Base-by-base conservation (phyloP, 30 jellyfish, hydroid and myxozoan species). In the Aurelia sp. region DNA sequence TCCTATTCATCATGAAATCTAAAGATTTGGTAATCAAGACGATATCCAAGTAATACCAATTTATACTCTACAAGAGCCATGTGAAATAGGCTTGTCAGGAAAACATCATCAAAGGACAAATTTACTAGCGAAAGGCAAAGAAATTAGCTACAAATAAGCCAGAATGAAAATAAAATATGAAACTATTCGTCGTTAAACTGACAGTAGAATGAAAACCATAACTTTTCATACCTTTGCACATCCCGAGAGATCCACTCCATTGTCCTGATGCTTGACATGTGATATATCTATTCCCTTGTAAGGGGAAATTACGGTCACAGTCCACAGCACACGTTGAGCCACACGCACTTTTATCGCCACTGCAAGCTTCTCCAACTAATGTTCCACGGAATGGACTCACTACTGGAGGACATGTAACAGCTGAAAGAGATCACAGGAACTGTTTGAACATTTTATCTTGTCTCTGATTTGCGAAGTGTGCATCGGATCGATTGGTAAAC, bases 221-320 rank as follows among this genome's bases (percentile, higher is more conserved):
- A 17, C 6, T 3, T 57, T 6, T 41, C 64, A 19, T 57, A 89
- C 98, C 98, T 76, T 68, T 66, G 83, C 98, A 94, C 33, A 63
- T 63, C 33, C 98, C 98, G 15, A 80, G 86, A 41, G 76, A 53
- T 13, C 96, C 86, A 57, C 76, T 73, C 98, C 98, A 94, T 33
- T 55, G 80, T 35, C 97, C 98, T 22, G 66, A 20, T 60, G 88
- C 78, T 27, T 71, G 91, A 62, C 98, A 94, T 33, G 90, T 76
- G 19, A 78, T 92, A 67, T 83, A 88, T n/a, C 84, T 51, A 40
- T 72, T 72, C 53, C 98, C 98, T 24, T 72, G 76, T 81, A 94
- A 68, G 5, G 81, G 94, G 71, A 63, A 94, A 41, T 91, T 85
- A 13, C 31, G 52, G 31, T 84, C 69, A 47, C 98, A 94, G 55